phyloP scores from a whole-genome alignment of 2,888 invertebrate genomes.

The Meghimatium bilineatum region DNA sequence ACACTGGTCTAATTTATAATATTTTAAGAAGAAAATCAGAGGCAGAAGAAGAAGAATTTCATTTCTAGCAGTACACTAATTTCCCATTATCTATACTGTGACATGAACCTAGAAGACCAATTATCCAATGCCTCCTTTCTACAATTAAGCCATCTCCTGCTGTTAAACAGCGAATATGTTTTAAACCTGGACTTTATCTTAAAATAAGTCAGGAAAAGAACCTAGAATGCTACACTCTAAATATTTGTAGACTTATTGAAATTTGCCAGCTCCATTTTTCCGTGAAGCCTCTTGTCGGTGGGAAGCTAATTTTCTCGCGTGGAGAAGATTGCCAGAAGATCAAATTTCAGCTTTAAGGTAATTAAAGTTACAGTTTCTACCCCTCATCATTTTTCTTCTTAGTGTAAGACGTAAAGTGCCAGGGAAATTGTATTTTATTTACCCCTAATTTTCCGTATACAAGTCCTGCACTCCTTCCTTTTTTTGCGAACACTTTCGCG shows the following conservation, averaged over 20 bases:
- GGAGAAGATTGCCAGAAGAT: conserved; percentile 17
- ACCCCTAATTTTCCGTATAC: neutral
- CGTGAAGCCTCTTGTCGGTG: conserved; percentile 1
- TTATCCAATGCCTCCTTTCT: neutral
- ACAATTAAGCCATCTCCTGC: conserved; percentile 11
- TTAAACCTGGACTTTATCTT: neutral
- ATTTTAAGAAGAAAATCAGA: too few species aligned
- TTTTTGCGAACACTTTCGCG: neutral
- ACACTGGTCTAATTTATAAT: too few species aligned
- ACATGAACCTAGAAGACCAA: neutral
- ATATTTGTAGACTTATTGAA: neutral
- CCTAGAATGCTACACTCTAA: neutral
- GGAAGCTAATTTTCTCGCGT: conserved; percentile 20
- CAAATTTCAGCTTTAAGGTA: conserved; percentile 28
- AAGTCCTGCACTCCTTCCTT: neutral
- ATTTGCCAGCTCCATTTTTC: neutral
- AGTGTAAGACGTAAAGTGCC: conserved; percentile 15
- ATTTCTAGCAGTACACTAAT: too few species aligned
- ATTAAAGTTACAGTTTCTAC: conserved; percentile 4
- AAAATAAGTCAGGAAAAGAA: neutral
- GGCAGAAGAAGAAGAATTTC: too few species aligned
- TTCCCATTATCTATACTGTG: neutral
- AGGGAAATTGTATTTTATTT: neutral
- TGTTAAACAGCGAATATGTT: conserved; percentile 9
- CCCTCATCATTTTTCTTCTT: neutral